phyloP scores from a whole-genome alignment of 2,888 invertebrate genomes.

The Conops quadrifasciatus region DNA sequence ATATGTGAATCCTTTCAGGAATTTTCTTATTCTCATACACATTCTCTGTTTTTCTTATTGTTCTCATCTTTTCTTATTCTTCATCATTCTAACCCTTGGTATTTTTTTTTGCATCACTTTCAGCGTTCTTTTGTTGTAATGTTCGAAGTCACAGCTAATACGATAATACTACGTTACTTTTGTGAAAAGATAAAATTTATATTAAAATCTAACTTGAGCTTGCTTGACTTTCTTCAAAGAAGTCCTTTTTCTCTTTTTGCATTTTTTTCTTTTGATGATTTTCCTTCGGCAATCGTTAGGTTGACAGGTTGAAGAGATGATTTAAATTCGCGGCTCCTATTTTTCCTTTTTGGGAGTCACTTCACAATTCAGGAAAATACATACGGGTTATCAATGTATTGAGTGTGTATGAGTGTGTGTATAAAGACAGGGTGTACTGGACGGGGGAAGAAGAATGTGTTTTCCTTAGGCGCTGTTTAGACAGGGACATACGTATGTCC shows the following conservation, averaged over 20 bases:
- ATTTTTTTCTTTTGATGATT: no score
- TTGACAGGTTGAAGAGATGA: background rate
- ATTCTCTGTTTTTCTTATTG: background rate
- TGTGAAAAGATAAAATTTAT: background rate
- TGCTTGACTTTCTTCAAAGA: background rate
- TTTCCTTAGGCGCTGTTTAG: no score
- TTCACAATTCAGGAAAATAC: background rate
- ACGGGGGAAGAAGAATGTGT: no score
- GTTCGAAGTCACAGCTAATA: background rate
- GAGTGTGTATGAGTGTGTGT: no score
- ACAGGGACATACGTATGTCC: no score
- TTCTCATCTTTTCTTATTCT: background rate
- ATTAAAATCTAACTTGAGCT: background rate
- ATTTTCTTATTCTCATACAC: background rate
- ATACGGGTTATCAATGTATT: no score
- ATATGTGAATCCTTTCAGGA: background rate
- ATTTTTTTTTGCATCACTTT: no score
- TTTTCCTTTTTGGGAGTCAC: background rate
- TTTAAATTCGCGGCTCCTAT: background rate
- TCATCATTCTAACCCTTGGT: no score
- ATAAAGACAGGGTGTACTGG: no score
- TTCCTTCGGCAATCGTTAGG: background rate
- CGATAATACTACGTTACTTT: background rate
- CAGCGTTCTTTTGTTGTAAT: no score
- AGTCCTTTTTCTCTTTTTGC: no score